phyloP scores from a whole-genome alignment of 2,797 vertebrate species.

The Artibeus jamaicensis region DNA sequence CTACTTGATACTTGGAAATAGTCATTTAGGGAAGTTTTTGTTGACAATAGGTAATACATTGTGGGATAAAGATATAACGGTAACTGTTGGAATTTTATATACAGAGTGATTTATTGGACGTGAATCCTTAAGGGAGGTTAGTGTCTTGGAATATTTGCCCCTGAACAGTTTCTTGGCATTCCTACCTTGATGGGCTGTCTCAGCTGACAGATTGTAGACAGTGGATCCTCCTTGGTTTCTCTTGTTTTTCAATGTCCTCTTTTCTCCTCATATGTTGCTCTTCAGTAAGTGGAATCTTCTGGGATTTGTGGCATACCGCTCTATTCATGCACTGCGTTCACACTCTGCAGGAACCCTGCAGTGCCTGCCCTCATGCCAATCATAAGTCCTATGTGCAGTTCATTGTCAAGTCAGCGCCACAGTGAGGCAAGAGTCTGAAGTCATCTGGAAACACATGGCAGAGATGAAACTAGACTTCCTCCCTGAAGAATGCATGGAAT shows the following conservation, averaged over 20 bases:
- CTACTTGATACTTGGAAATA: neutral
- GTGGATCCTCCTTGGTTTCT: neutral
- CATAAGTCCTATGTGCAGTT: neutral
- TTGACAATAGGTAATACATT: neutral
- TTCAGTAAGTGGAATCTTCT: neutral
- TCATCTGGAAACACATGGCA: neutral
- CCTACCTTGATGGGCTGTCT: neutral
- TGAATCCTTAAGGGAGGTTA: neutral
- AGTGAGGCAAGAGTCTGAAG: neutral
- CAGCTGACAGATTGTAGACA: neutral
- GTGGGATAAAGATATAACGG: neutral
- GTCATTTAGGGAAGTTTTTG: neutral
- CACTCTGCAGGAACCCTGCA: neutral
- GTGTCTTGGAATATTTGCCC: neutral
- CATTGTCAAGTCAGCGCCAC: neutral
- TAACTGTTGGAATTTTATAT: neutral
- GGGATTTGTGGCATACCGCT: neutral
- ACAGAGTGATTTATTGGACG: neutral
- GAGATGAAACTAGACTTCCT: neutral
- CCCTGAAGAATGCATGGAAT: neutral
- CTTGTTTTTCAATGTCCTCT: neutral
- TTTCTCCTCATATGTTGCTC: neutral
- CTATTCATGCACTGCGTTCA: neutral
- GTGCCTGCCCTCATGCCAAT: neutral
- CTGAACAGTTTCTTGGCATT: neutral